phyloP scores from a whole-genome alignment of 2,797 vertebrate species.

The Cryptoprocta ferox region DNA sequence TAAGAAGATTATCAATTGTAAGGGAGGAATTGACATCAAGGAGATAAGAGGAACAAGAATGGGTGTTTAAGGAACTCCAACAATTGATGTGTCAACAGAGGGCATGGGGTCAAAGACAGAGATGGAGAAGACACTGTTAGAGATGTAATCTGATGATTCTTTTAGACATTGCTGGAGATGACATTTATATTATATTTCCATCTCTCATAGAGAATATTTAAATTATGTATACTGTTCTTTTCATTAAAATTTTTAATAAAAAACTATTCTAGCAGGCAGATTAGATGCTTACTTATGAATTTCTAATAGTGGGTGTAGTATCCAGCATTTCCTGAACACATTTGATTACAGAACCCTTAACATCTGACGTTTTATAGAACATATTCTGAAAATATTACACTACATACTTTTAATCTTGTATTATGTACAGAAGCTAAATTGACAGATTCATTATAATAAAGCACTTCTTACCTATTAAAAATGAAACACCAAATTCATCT shows the following conservation, averaged over 20 bases:
- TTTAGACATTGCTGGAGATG: background rate
- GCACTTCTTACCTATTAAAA: slow-evolving; percentile 37
- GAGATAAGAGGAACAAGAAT: background rate
- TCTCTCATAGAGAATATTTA: slow-evolving; percentile 13
- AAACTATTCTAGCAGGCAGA: background rate
- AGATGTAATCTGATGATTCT: background rate
- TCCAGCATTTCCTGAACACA: slow-evolving; percentile 14
- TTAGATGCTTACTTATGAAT: background rate
- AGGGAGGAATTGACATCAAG: background rate
- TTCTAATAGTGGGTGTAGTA: background rate
- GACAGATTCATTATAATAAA: slow-evolving; percentile 20
- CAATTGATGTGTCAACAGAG: background rate
- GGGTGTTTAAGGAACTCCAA: background rate
- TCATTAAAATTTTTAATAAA: slow-evolving; percentile 15
- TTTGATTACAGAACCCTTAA: slow-evolving; percentile 5
- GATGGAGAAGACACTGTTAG: background rate
- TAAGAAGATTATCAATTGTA: background rate
- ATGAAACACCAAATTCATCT: background rate
- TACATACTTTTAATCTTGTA: background rate
- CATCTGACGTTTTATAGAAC: background rate
- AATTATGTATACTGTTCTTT: slow-evolving; percentile 1
- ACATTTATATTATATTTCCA: background rate
- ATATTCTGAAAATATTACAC: background rate
- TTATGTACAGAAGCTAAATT: slow-evolving; percentile 37
- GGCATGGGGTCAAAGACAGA: background rate